phyloP scores from a whole-genome alignment of 2,888 invertebrate genomes.

The Drosophila kanekoi region DNA sequence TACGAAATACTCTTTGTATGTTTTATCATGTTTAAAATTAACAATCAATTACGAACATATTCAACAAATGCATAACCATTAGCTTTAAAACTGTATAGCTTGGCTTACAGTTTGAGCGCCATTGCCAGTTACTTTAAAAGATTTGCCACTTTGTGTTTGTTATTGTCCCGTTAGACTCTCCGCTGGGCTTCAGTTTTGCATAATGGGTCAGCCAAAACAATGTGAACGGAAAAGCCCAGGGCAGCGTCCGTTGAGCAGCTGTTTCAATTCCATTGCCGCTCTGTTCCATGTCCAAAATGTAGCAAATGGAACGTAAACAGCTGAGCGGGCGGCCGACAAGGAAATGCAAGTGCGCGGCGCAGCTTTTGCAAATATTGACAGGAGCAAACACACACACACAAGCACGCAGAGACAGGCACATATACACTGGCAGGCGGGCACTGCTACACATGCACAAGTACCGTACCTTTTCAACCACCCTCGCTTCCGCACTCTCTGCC shows the following conservation, averaged over 20 bases:
- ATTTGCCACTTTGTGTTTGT: conserved; percentile 1
- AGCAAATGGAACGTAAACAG: conserved; percentile 48
- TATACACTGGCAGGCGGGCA: too few relatives aligned
- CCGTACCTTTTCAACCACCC: conserved; percentile 7
- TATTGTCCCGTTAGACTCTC: not conserved
- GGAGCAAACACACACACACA: conserved; percentile 10
- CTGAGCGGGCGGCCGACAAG: conserved; percentile 49
- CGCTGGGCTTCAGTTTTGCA: conserved; percentile 23
- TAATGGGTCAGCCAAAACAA: conserved; percentile 27
- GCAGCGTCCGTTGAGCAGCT: conserved; percentile 40
- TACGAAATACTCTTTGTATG: too few relatives aligned
- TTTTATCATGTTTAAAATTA: not conserved
- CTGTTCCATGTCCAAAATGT: conserved; percentile 49
- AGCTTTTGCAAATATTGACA: conserved; percentile 62
- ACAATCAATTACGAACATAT: not conserved
- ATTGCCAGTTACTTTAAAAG: not conserved
- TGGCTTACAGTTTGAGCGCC: not conserved
- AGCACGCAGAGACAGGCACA: not conserved
- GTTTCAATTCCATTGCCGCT: conserved; percentile 62
- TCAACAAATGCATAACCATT: not conserved
- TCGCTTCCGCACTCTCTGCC: conserved; percentile 2
- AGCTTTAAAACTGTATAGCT: not conserved
- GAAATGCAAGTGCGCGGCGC: conserved; percentile 68
- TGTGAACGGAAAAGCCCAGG: conserved; percentile 3
- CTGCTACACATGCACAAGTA: not conserved